Evolutionary conservation across 2,113 vertebrate species (phyloP).

Genomic region (Erpornis zantholeuca): DNA sequence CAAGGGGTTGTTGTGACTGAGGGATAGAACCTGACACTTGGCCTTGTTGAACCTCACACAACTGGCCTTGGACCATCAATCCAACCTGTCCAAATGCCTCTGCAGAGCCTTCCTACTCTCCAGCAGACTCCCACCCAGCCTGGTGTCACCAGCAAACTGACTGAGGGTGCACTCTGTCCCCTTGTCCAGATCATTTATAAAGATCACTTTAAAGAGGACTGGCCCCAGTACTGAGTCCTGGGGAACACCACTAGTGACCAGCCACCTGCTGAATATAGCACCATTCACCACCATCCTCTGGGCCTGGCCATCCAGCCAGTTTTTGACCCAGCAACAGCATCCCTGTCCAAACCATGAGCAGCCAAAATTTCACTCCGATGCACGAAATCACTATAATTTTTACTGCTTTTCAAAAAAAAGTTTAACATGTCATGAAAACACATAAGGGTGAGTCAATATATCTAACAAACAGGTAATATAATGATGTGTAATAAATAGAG

Average conservation of each 20-base stretch:
- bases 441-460: not conserved
- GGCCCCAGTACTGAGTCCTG: not conserved
- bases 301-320: not conserved
- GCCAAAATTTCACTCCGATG: not conserved
- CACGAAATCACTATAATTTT: not conserved
- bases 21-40: not conserved
- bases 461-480: not conserved
- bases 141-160: not conserved
- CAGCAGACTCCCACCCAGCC: not conserved
- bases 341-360: not conserved
- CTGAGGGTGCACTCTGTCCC: not conserved
- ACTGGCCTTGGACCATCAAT: not conserved
- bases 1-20: not conserved
- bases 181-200: not conserved
- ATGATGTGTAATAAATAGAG: not conserved
- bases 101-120: not conserved
- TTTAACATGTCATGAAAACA: not conserved
- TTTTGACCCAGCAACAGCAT: not conserved
- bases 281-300: not conserved
- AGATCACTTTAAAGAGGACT: not conserved
- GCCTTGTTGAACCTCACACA: not conserved
- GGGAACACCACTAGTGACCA: not conserved
- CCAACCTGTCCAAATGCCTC: not conserved
- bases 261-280: not conserved
- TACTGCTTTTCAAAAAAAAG: not conserved